Evolutionary conservation across 2,113 vertebrate genomes (phyloP), one percentile per base, ranked within the genome.

Genomic region (Zonotrichia leucophrys): DNA sequence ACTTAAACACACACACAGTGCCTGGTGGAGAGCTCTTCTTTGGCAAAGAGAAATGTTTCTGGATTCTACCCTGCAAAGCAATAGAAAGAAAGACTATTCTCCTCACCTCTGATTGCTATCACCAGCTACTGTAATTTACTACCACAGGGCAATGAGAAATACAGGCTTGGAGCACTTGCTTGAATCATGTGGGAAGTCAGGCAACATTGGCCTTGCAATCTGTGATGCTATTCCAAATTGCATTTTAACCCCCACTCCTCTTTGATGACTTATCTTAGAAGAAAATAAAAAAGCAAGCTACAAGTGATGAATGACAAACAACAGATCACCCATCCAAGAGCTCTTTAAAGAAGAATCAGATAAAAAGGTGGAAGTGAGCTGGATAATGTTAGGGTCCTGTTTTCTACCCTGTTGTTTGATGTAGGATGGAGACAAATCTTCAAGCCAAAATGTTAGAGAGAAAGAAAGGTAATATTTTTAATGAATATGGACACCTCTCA

Each of bases 341-440:
- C 63, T 85, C 87, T 94, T 92, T 92, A 89, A 91, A 95, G 73
- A 87, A 52, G 27, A 95, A 80, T 59, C 67, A 90, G 67, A 85
- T 80, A 77, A 92, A 94, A 95, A 94, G 64, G 77, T 69, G 41
- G 76, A 97, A 95, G 23, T 76, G 58, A 93, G 55, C 30, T 84
- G 68, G 67, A 63, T 39, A 92, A 82, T 86, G 76, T 88, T 87
- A 76, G 81, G 49, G 49, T 76, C 15, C 30, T 93, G n/a, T 86
- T 89, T 94, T 63, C 44, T 68, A 81, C 21, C 7, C 67, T 83
- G 31, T 18, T 82, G 22, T 83, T 88, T 90, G 73, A 86, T 94
- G 62, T 68, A 70, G 27, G 35, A 83, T 73, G 42, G 59, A 87
- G 73, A 87, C 44, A 83, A 84, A 68, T 73, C 75, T 89, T 80